These are phyloP conservation scores for Cottus gobio DNA, from an alignment of 2,113 vertebrate species.

Conservation along the genomic window DNA sequence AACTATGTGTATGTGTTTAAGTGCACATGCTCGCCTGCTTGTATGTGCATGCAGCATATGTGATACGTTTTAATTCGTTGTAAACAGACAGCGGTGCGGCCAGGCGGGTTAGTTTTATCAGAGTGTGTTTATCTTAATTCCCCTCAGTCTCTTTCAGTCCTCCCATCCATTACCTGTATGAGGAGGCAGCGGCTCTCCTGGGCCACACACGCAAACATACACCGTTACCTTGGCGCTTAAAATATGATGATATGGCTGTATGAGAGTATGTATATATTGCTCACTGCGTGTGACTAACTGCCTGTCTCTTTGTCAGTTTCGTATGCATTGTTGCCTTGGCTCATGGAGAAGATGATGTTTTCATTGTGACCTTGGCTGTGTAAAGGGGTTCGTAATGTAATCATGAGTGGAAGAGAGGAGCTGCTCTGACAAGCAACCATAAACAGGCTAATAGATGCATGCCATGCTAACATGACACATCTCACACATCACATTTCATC, in stretches of 20 bases:
- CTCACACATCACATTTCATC: slow-evolving; percentile 36
- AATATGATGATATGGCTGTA: slow-evolving; percentile 67
- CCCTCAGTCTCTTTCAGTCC: slow-evolving; percentile 73
- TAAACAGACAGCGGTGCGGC: slow-evolving; percentile 69
- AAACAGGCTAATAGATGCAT: slow-evolving; percentile 68
- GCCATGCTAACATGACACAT: slow-evolving; percentile 66
- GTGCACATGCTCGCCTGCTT: background rate
- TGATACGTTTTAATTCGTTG: slow-evolving; percentile 78
- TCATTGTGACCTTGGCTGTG: slow-evolving; percentile 71
- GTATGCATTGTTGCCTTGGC: slow-evolving; percentile 63
- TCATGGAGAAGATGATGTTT: slow-evolving; percentile 66
- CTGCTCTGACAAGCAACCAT: slow-evolving; percentile 61
- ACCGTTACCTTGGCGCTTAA: slow-evolving; percentile 59
- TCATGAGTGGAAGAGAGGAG: slow-evolving; percentile 58
- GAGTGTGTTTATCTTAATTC: slow-evolving; percentile 82
- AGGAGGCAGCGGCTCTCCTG: slow-evolving; percentile 57
- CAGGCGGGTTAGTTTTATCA: slow-evolving; percentile 71
- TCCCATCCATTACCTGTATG: slow-evolving; percentile 75
- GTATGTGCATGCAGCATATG: slow-evolving; percentile 54
- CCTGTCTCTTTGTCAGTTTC: slow-evolving; percentile 59
- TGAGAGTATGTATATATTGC: slow-evolving; percentile 53
- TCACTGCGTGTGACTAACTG: slow-evolving; percentile 69
- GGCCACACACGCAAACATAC: slow-evolving; percentile 45
- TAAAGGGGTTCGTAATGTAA: slow-evolving; percentile 71
- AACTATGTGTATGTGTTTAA: slow-evolving; percentile 26